Evolutionary conservation across 2,888 invertebrate genomes (phyloP), one percentile per base, ranked within the genome.

Genomic region (Drosophila longiperda): DNA sequence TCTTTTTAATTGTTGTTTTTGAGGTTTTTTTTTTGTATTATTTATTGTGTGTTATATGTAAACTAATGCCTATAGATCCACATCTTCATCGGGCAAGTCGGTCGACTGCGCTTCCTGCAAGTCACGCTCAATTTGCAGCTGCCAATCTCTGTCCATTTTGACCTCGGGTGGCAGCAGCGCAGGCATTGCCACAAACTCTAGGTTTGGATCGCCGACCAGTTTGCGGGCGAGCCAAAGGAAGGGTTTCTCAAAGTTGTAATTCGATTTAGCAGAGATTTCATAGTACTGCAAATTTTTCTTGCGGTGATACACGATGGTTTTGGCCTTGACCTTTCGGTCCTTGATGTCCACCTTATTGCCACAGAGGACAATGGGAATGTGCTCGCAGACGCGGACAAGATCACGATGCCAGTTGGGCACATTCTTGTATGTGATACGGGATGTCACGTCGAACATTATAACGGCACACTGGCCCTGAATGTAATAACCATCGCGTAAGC

Each of bases 201-300:
- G 94, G 94, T 99, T 99, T 68, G 99, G 98, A 94, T 99, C 99
- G 79, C 99, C 99, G 91, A 99, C 98, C 91, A 99, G 94, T 93
- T 99, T 99, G 85, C 99, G 96, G 57, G 99, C 99, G 92, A 99
- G 94, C 99, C 99, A 99, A 83, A 99, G 95, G 96, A 99, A 99
- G 32, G 99, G 99, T 93, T 99, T 99, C 93, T 99, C 99, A 90
- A 99, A 99, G 95, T 99, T 99, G 95, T 99, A 99, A 94, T 99
- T 99, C 90, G 98, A 98, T 94, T 99, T 99, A 49, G 99, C 99
- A 87, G 99, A 99, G 93, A 99, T 99, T 93, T 99, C 99, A 93
- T 99, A 99, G 95, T 99, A 99, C 98, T 99, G 99, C 79, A 99
- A 94, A 93, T 99, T 99, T 96, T 99, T 99, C 96, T 99, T 99